A percentile compares a stretch with the other conserved stretches of the same genome.
Evolutionary conservation across 2,888 invertebrate species (phyloP).

Genomic region (Apotomis capreana): DNA sequence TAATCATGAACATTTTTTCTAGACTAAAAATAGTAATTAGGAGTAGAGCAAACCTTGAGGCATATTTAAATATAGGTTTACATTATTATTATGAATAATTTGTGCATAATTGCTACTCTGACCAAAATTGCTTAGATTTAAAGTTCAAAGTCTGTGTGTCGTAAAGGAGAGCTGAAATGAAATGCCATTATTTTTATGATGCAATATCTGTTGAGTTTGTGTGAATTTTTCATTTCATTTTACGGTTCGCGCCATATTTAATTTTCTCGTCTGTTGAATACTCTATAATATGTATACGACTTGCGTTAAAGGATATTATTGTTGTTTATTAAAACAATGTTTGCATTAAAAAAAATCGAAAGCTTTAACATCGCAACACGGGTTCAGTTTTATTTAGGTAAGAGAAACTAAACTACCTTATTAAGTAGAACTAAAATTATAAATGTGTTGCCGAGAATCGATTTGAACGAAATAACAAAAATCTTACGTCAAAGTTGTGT

Average conservation of each 20-base stretch:
- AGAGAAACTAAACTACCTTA: not conserved
- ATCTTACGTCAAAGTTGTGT: not conserved
- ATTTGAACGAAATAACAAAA: not conserved
- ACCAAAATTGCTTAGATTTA: constrained; percentile 16
- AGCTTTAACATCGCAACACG: not conserved
- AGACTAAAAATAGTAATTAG: too few species aligned
- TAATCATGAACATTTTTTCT: too few species aligned
- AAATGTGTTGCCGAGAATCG: not conserved
- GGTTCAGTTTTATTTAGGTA: not conserved
- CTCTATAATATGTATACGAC: not conserved
- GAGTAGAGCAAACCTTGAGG: too few species aligned
- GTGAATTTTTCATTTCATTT: constrained; percentile 24
- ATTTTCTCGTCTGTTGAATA: constrained; percentile 4
- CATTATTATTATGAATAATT: not conserved
- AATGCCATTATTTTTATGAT: constrained; percentile 30
- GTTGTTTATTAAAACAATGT: not conserved
- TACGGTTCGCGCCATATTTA: constrained; percentile 1
- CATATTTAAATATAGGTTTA: not conserved
- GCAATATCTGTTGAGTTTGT: constrained; percentile 22
- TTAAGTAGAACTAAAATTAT: too few species aligned
- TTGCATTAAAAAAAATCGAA: not conserved
- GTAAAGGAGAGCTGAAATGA: constrained; percentile 34
- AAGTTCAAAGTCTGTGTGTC: constrained; percentile 21
- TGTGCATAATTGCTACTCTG: not conserved
- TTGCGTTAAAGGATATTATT: not conserved